Conservation (phyloP, 2,797 vertebrate species). For the Varecia variegata region DNA sequence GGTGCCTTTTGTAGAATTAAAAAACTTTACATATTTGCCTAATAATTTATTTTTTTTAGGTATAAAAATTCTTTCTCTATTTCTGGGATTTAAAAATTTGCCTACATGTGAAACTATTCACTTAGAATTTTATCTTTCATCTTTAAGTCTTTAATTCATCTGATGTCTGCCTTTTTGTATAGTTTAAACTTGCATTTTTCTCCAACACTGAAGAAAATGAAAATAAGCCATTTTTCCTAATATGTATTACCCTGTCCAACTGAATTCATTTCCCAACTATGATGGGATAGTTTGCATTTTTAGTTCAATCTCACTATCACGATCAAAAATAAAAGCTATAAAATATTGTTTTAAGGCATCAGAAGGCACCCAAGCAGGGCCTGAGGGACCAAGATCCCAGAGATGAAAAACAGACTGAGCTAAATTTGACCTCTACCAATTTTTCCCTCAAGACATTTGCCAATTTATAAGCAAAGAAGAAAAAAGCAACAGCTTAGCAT, state of each 20-base stretch:
- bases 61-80: background rate
- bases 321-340: background rate
- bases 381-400: background rate
- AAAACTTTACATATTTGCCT: background rate
- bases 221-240: constrained; percentile 17
- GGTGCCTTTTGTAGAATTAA: background rate
- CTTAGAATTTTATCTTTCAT: background rate
- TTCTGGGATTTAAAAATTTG: background rate
- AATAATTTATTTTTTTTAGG: background rate
- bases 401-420: background rate
- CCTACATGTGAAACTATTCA: background rate
- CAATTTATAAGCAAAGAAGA: background rate
- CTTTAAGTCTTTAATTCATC: background rate
- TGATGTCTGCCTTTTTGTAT: background rate
- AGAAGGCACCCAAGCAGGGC: background rate
- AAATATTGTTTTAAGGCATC: background rate
- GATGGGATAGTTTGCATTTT: background rate
- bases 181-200: background rate
- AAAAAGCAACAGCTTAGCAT: background rate
- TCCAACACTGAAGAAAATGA: background rate
- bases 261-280: background rate
- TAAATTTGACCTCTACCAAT: background rate
- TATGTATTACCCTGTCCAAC: background rate
- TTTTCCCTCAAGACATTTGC: background rate
- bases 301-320: background rate